Conservation (phyloP, 2,888 invertebrate genomes). For the Tenthredo scrophulariae region DNA sequence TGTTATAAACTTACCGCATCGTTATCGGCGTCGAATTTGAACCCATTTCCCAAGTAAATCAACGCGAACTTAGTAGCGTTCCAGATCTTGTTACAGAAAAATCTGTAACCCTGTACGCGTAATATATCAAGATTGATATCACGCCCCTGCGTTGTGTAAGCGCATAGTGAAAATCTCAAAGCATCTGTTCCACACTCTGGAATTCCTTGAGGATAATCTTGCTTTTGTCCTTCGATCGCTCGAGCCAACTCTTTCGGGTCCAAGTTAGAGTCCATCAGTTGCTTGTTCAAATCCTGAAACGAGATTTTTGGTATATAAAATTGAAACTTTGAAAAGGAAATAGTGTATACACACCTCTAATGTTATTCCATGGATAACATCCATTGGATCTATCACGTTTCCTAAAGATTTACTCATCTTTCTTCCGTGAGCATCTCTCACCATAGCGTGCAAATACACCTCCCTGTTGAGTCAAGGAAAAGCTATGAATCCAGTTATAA, state of each 20-base stretch:
- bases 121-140: conserved; percentile 98
- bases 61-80: conserved; percentile 97
- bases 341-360: conserved; percentile 81
- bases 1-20: conserved; percentile 63
- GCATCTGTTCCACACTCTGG: conserved; percentile 98
- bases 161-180: conserved; percentile 93
- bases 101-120: conserved; percentile 95
- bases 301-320: conserved; percentile 13
- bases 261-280: conserved; percentile 89
- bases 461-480: conserved; percentile 80
- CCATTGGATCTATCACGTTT: conserved; percentile 98
- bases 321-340: neutral
- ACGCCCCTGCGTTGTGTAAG: conserved; percentile 93
- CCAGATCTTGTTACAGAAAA: conserved; percentile 99
- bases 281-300: conserved; percentile 83
- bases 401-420: conserved; percentile 99
- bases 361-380: conserved; percentile 93
- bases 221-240: conserved; percentile 78
- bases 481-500: neutral
- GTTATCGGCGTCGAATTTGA: conserved; percentile 78
- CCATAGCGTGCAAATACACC: conserved; percentile 97
- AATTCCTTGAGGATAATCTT: conserved; percentile 90
- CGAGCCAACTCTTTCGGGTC: conserved; percentile 87
- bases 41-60: conserved; percentile 83
- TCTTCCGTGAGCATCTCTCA: conserved; percentile 97